Conservation (phyloP, 2,113 vertebrate species). For the Pipa parva region DNA sequence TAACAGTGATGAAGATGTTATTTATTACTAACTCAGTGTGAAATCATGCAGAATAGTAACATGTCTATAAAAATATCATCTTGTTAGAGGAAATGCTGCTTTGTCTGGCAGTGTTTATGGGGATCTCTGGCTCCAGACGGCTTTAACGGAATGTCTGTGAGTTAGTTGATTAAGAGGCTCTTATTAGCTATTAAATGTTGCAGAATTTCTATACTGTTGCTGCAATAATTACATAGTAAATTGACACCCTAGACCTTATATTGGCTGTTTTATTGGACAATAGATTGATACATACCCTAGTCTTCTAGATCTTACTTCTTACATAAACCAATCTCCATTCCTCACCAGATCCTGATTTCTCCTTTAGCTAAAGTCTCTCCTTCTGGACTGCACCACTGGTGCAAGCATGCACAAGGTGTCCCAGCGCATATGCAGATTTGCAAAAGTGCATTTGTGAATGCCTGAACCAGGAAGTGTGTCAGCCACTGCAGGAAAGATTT, state of each 20-base stretch:
- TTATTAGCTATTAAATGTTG: slow-evolving; percentile 5
- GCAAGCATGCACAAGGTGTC: too few species aligned
- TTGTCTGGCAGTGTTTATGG: not conserved
- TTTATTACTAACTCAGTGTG: not conserved
- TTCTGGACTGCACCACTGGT: too few species aligned
- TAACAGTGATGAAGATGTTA: not conserved
- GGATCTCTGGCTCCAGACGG: not conserved
- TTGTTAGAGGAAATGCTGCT: not conserved
- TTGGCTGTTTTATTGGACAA: too few species aligned
- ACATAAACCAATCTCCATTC: too few species aligned
- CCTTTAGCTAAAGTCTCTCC: too few species aligned
- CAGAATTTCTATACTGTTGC: not conserved
- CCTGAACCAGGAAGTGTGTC: too few species aligned
- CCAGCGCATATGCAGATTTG: too few species aligned
- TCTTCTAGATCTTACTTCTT: too few species aligned
- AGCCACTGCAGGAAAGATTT: too few species aligned
- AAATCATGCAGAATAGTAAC: not conserved
- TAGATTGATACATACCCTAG: too few species aligned
- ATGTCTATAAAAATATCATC: not conserved
- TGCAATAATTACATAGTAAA: not conserved
- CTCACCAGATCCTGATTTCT: too few species aligned
- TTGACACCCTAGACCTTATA: not conserved
- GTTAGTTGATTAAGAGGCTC: not conserved
- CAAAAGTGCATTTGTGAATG: too few species aligned
- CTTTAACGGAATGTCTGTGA: not conserved